Base-by-base conservation (phyloP, 2,113 vertebrate species). In the Vimba vimba region DNA sequence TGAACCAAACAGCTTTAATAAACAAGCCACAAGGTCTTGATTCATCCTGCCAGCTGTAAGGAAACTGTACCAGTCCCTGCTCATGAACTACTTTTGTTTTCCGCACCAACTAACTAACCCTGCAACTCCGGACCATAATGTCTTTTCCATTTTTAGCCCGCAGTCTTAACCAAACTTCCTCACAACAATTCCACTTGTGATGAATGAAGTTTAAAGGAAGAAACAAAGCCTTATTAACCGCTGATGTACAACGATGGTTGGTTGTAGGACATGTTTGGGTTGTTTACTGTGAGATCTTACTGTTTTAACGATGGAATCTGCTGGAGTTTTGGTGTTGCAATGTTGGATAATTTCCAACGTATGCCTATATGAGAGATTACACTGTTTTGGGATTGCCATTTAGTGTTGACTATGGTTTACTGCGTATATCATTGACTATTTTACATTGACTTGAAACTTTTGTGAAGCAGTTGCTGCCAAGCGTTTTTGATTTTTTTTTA, bases 91-190 rank as follows among this genome's bases (percentile, higher is more conserved):
- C 33, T 85, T 87, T 71, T 69, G 69, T 81, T 87, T 68, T 84
- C 80, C 85, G 11, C 27, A 47, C 36, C 36, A 66, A 6, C 76
- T 19, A 55, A 68, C 64, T 17, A 39, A 69, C 64, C 33, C 12
- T 30, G 64, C 25, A 75, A 50, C 47, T 19, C 66, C 50, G 10
- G 64, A 78, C 82, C 59, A 55, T 87, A 85, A 87, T 87, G 82
- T 87, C 45, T 87, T 87, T 87, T 85, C 86, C 86, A 87, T 87
- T 87, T 87, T 85, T 87, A 87, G 76, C 39, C 39, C 52, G n/a
- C 47, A 55, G 74, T 59, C 82, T 85, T 85, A 73, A 79, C 76
- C 86, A 87, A 84, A 87, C 86, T 85, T 87, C 86, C 86, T 87
- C 43, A 19, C 27, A 66, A 62, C 75, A 74, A 75, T 84, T 79